Percentiles rank a stretch among this genome's conserved stretches.
These are phyloP conservation scores for Camelus bactrianus DNA, from an alignment of 2,113 vertebrate genomes.

Conservation along the genomic window DNA sequence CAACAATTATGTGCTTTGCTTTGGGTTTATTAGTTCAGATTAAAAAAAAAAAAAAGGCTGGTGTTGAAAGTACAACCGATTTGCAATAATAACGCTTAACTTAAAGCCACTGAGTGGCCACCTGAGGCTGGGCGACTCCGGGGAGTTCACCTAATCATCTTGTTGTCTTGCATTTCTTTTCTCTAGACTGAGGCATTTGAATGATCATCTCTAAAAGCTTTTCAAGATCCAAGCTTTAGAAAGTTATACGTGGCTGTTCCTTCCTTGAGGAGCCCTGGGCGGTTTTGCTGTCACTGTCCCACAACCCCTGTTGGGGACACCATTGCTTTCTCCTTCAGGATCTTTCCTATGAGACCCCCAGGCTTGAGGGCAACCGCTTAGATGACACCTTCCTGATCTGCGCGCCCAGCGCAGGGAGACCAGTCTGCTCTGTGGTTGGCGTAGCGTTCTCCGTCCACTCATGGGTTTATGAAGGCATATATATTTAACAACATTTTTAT, in stretches of 20 bases:
- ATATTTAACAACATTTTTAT: neutral
- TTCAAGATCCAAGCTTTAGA: neutral
- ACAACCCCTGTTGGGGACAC: neutral
- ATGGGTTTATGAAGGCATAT: neutral
- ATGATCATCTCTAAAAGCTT: neutral
- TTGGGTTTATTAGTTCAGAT: conserved; percentile 26
- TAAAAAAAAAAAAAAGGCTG: neutral
- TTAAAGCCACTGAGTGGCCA: neutral
- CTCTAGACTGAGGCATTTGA: neutral
- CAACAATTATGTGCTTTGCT: neutral
- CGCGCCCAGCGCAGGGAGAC: neutral
- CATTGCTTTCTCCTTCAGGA: neutral
- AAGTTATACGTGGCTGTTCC: neutral
- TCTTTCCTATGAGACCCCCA: neutral
- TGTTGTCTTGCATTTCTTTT: neutral
- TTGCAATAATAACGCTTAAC: neutral
- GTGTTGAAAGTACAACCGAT: neutral
- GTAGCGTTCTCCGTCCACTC: neutral
- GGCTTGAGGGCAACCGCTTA: too few species aligned
- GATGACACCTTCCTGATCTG: neutral
- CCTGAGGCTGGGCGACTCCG: neutral
- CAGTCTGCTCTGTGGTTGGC: neutral
- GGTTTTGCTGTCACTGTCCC: neutral
- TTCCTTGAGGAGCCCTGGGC: neutral
- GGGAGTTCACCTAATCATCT: neutral